Percentiles rank a stretch among this genome's conserved stretches.
These are phyloP conservation scores for Conistra vaccinii DNA, from an alignment of 2,888 invertebrate species.

Conservation along the genomic window DNA sequence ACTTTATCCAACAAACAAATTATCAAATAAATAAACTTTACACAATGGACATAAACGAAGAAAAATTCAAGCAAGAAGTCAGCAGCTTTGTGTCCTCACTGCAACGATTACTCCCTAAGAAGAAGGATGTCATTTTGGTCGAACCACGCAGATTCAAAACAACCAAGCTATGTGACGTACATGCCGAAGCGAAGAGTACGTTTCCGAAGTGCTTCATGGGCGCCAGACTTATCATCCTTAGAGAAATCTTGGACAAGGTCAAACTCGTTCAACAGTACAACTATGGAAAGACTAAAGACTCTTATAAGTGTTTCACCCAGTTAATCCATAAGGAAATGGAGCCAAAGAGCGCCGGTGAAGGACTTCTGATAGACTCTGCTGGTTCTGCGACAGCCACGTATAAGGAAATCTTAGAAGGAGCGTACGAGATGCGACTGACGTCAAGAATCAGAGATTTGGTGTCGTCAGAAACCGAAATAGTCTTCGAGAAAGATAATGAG, in stretches of 20 bases:
- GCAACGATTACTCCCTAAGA: slow-evolving; percentile 84
- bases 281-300: slow-evolving; percentile 82
- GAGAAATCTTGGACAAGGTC: slow-evolving; percentile 84
- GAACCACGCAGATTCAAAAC: slow-evolving; percentile 74
- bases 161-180: slow-evolving; percentile 81
- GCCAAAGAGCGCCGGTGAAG: slow-evolving; percentile 77
- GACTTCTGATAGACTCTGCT: slow-evolving; percentile 80
- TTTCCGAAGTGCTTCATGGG: slow-evolving; percentile 87
- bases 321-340: slow-evolving; percentile 85
- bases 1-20: slow-evolving; percentile 78
- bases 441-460: slow-evolving; percentile 85
- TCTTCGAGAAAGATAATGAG: slow-evolving; percentile 79
- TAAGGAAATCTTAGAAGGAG: slow-evolving; percentile 77
- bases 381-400: slow-evolving; percentile 86
- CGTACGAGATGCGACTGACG: slow-evolving; percentile 81
- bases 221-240: slow-evolving; percentile 80
- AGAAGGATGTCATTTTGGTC: slow-evolving; percentile 79
- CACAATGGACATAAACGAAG: slow-evolving; percentile 86
- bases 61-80: slow-evolving; percentile 83
- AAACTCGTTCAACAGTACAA: slow-evolving; percentile 86
- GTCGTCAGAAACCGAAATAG: slow-evolving; percentile 85
- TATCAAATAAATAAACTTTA: slow-evolving; percentile 65
- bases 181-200: slow-evolving; percentile 84
- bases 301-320: slow-evolving; percentile 80
- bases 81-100: slow-evolving; percentile 81